phyloP scores from a whole-genome alignment of 2,888 invertebrate species.

The Lepidochrysops patricia region DNA sequence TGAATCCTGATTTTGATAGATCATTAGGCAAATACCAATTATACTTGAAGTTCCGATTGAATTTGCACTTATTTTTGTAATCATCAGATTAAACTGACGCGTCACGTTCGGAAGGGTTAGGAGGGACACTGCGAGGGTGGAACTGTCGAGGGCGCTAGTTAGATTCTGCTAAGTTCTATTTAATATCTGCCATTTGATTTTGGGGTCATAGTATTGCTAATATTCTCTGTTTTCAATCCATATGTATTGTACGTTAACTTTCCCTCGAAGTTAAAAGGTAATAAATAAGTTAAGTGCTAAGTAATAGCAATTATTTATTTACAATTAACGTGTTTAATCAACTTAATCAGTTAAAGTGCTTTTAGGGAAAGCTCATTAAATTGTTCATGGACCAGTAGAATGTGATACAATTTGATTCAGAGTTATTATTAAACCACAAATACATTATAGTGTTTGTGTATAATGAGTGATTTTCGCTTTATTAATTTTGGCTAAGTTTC shows the following conservation, averaged over 20 bases:
- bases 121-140: background rate
- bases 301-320: too few species aligned
- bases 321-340: background rate
- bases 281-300: too few species aligned
- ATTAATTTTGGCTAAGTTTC: background rate
- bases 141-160: background rate
- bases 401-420: background rate
- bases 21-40: slow-evolving; percentile 2
- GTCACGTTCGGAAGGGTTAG: slow-evolving; percentile 1
- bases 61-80: slow-evolving; percentile 5
- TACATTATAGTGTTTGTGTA: background rate
- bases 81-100: background rate
- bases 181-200: background rate
- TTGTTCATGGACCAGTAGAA: background rate
- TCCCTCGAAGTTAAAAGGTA: background rate
- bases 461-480: background rate
- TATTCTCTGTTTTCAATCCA: background rate
- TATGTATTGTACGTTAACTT: background rate
- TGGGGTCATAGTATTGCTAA: background rate
- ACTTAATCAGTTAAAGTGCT: background rate
- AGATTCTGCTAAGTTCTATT: background rate
- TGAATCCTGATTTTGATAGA: background rate
- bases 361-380: background rate
- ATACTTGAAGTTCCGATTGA: background rate
- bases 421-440: background rate